phyloP scores from a whole-genome alignment of 30 jellyfish, hydroid and myxozoan species.

The Aurelia aurita complex sp. Pacific region DNA sequence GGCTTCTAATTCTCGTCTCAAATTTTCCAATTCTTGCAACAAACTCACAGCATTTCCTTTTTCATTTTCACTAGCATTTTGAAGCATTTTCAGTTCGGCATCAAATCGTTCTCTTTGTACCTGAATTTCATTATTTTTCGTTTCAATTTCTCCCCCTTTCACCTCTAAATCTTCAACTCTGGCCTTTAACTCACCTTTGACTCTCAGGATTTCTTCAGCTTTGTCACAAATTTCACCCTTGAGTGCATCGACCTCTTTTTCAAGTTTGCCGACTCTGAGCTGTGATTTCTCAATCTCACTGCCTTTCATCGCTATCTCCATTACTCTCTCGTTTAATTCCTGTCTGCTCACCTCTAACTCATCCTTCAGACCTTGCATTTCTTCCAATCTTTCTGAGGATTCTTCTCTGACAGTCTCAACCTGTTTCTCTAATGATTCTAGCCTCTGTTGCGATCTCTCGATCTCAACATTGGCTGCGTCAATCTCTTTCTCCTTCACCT shows the following conservation, averaged over 20 bases:
- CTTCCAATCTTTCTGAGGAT: no score
- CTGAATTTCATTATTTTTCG: constrained; percentile 28
- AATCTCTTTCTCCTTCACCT: no score
- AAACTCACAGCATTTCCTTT: constrained; percentile 41
- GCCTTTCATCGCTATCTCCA: no score
- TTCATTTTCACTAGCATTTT: constrained; percentile 33
- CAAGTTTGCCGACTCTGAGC: neutral
- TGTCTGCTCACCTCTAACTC: no score
- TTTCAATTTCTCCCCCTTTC: neutral
- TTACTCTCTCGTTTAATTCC: no score
- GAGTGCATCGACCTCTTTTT: constrained; percentile 18
- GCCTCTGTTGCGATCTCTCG: no score
- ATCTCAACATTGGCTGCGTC: no score
- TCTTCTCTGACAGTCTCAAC: no score
- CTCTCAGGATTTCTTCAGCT: constrained; percentile 33
- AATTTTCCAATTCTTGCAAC: constrained; percentile 33
- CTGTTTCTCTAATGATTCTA: no score
- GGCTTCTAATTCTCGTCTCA: constrained; percentile 34
- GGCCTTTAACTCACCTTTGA: constrained; percentile 29
- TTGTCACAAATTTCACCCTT: neutral
- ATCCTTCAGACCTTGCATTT: no score
- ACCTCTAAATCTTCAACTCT: constrained; percentile 13
- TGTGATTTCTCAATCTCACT: constrained; percentile 7
- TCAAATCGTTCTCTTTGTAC: constrained; percentile 44
- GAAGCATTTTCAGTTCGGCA: constrained; percentile 16